Conservation (phyloP, 2,888 invertebrate genomes). For the Melanostoma scalare region DNA sequence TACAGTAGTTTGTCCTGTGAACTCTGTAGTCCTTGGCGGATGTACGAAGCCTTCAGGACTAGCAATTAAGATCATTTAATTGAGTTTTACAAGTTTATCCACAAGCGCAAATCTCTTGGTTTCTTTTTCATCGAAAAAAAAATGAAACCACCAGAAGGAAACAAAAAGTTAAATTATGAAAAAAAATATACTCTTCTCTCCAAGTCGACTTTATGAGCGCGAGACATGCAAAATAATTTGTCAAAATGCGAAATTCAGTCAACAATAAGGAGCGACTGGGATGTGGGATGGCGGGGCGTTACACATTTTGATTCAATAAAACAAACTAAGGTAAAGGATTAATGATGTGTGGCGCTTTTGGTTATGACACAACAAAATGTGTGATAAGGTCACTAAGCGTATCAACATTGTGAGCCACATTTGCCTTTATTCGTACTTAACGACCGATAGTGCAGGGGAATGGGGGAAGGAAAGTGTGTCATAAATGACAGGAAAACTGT, state of each 20-base stretch:
- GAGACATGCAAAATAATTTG: slow-evolving; percentile 52
- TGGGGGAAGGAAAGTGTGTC: slow-evolving; percentile 6
- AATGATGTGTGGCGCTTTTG: slow-evolving; percentile 60
- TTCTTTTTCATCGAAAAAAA: not conserved
- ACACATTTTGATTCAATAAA: slow-evolving; percentile 40
- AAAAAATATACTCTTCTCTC: slow-evolving; percentile 35
- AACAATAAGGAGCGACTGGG: not conserved
- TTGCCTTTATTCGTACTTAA: slow-evolving; percentile 27
- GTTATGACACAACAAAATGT: slow-evolving; percentile 58
- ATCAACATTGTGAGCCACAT: slow-evolving; percentile 20
- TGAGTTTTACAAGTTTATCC: slow-evolving; percentile 48
- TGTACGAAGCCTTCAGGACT: slow-evolving; percentile 3
- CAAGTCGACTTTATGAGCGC: slow-evolving; percentile 38
- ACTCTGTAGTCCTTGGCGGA: not conserved
- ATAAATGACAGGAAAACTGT: slow-evolving; percentile 18
- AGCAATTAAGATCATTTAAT: slow-evolving; percentile 62
- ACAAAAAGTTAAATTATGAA: slow-evolving; percentile 20
- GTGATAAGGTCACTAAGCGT: slow-evolving; percentile 59
- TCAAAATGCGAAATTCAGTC: not conserved
- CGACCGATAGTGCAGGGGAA: not conserved
- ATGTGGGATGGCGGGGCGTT: not conserved
- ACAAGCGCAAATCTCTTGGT: not conserved
- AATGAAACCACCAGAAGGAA: slow-evolving; percentile 5
- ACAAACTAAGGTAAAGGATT: slow-evolving; percentile 22
- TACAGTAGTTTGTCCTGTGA: not conserved